Evolutionary conservation across 2,888 invertebrate genomes (phyloP).

Genomic region (Chesias legatella): DNA sequence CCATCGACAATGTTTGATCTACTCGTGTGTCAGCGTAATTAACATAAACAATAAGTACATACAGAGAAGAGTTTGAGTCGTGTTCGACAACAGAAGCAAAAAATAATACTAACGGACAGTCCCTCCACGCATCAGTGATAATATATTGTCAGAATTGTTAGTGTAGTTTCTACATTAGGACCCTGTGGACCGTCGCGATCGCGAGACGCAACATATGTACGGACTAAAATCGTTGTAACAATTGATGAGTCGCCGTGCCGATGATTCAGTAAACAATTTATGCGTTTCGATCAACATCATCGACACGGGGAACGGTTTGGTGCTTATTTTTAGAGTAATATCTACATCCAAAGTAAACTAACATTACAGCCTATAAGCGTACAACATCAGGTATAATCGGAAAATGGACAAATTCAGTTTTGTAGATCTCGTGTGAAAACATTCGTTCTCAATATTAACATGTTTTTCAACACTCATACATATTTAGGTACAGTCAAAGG

Average conservation of each 20-base stretch:
- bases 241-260: conserved; percentile 32
- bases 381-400: conserved; percentile 13
- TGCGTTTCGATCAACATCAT: conserved; percentile 15
- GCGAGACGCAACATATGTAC: conserved; percentile 50
- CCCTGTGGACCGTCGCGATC: conserved; percentile 68
- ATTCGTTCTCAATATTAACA: conserved; percentile 6
- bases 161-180: conserved; percentile 55
- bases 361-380: conserved; percentile 15
- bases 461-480: conserved; percentile 16
- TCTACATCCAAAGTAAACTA: conserved; percentile 10
- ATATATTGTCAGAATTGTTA: conserved; percentile 54
- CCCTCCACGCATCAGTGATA: conserved; percentile 31
- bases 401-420: conserved; percentile 21
- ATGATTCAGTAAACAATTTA: conserved; percentile 21
- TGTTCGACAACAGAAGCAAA: conserved; percentile 23
- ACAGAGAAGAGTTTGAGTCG: conserved; percentile 27
- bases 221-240: conserved; percentile 66
- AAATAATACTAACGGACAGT: conserved; percentile 24
- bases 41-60: conserved; percentile 48
- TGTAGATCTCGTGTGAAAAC: conserved; percentile 8
- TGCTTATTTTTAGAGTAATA: conserved; percentile 11
- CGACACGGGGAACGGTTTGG: conserved; percentile 15
- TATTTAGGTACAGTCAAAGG: conserved; percentile 20
- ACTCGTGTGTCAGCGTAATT: conserved; percentile 30
- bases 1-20: conserved; percentile 45